Percentiles rank a stretch among this genome's conserved stretches.
These are phyloP conservation scores for Nemurella pictetii DNA, from an alignment of 2,888 invertebrate species.

Conservation along the genomic window DNA sequence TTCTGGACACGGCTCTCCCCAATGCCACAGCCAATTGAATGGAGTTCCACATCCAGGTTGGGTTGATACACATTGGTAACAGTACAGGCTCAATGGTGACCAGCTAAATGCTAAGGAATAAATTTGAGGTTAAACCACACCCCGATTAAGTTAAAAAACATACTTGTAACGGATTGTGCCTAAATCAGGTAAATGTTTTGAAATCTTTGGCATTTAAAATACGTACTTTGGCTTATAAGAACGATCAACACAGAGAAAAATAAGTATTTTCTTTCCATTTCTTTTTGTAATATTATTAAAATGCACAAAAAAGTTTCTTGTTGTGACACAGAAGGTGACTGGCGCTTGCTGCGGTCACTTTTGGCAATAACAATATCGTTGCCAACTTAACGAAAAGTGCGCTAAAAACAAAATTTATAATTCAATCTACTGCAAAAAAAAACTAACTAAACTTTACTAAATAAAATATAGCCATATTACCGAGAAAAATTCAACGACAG, in stretches of 20 bases:
- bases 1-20: constrained; percentile 81
- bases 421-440: no score
- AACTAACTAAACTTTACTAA: no score
- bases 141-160: neutral
- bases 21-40: constrained; percentile 79
- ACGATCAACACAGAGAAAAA: neutral
- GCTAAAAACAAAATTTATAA: no score
- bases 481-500: no score
- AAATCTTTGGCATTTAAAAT: neutral
- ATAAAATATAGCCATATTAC: no score
- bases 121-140: constrained; percentile 17
- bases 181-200: neutral
- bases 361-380: no score
- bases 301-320: neutral
- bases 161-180: neutral
- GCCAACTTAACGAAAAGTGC: no score
- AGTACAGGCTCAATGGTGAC: constrained; percentile 62
- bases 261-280: neutral
- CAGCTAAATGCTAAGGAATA: constrained; percentile 31
- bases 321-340: neutral
- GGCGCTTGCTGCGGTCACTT: neutral
- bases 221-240: neutral
- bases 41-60: constrained; percentile 85
- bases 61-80: constrained; percentile 86
- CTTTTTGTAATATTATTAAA: neutral